These are phyloP conservation scores for Serrognathus titanus DNA, from an alignment of 2,888 invertebrate species.

Conservation along the genomic window DNA sequence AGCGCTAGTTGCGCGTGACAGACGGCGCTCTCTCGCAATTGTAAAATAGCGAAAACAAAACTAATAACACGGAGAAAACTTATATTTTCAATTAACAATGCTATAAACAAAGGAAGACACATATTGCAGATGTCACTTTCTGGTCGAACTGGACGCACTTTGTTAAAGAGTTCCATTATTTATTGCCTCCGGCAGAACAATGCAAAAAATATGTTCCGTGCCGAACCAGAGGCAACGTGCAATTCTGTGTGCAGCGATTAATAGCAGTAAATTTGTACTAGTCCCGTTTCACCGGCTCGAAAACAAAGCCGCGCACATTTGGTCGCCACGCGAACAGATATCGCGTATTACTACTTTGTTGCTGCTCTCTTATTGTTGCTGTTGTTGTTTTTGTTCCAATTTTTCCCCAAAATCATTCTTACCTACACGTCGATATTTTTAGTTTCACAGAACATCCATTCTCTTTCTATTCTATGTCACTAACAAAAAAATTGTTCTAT, in stretches of 20 bases:
- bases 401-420: no score
- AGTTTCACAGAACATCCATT: no score
- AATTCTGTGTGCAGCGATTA: slow-evolving; percentile 36
- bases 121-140: slow-evolving; percentile 23
- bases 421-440: no score
- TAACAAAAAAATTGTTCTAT: no score
- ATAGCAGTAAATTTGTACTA: slow-evolving; percentile 33
- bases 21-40: no score
- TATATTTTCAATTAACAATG: slow-evolving; percentile 21
- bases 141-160: slow-evolving; percentile 35
- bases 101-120: slow-evolving; percentile 25
- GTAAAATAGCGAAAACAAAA: no score
- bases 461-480: no score
- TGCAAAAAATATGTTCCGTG: slow-evolving; percentile 45
- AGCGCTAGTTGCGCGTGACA: no score
- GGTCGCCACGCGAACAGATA: slow-evolving; percentile 14
- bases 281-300: slow-evolving; percentile 22
- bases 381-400: no score
- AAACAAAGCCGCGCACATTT: slow-evolving; percentile 17
- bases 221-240: slow-evolving; percentile 45
- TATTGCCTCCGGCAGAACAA: slow-evolving; percentile 37
- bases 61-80: slow-evolving; percentile 3
- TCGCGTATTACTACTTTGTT: slow-evolving; percentile 15
- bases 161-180: slow-evolving; percentile 49
- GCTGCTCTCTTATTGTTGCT: neutral